These are phyloP conservation scores for Drosophila kikkawai DNA, from an alignment of 1,140 invertebrate genomes.

Conservation along the genomic window DNA sequence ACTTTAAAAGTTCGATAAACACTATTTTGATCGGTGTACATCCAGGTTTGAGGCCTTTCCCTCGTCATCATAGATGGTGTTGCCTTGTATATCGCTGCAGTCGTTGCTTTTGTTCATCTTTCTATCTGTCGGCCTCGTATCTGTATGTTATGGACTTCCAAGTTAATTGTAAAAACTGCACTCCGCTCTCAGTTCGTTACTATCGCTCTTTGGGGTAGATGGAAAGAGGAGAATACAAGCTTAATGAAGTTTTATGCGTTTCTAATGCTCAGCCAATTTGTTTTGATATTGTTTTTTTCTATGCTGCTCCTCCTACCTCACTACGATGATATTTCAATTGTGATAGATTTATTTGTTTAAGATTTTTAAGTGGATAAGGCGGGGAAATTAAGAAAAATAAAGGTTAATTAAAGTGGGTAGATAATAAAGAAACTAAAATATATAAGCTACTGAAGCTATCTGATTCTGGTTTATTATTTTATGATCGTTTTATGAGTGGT, in stretches of 20 bases:
- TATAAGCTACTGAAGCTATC: not conserved
- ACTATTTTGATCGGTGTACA: slow-evolving; percentile 3
- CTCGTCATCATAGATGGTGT: slow-evolving; percentile 46
- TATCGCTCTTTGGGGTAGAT: slow-evolving; percentile 13
- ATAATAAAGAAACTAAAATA: not conserved
- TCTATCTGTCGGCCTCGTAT: slow-evolving; percentile 57
- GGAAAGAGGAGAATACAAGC: slow-evolving; percentile 45
- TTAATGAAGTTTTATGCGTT: slow-evolving; percentile 81
- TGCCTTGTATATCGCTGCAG: slow-evolving; percentile 13
- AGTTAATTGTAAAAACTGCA: slow-evolving; percentile 76
- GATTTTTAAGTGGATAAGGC: not conserved
- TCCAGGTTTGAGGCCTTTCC: slow-evolving; percentile 43
- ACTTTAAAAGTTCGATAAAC: too few relatives aligned
- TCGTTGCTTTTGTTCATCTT: slow-evolving; percentile 46
- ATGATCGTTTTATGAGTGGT: not conserved
- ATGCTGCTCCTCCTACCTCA: slow-evolving; percentile 11
- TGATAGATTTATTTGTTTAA: slow-evolving; percentile 40
- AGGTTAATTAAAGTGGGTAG: slow-evolving; percentile 6
- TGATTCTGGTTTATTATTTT: not conserved
- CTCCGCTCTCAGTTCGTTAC: slow-evolving; percentile 42
- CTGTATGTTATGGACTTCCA: slow-evolving; percentile 41
- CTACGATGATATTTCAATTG: slow-evolving; percentile 71
- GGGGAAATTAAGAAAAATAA: slow-evolving; percentile 16
- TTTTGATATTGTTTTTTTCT: slow-evolving; percentile 22
- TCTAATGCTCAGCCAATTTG: slow-evolving; percentile 76